Base-by-base conservation (phyloP, 2,797 vertebrate species). In the Myotis planiceps region DNA sequence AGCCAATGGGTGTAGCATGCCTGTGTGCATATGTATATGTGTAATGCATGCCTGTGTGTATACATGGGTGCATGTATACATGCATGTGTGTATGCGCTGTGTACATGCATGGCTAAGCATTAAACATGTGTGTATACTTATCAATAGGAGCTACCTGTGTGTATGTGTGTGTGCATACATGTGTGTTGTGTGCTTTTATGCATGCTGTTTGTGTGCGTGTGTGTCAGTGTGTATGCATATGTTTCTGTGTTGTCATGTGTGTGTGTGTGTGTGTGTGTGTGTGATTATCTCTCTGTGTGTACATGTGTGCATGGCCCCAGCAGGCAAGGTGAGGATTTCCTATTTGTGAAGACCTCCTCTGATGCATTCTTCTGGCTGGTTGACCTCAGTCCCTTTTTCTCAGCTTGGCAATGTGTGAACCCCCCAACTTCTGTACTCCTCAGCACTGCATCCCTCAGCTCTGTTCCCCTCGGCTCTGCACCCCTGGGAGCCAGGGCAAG, bases 401-500 rank as follows among this genome's bases (percentile, higher is more conserved):
- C n/a, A 18, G 37, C 63, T 27, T n/a, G n/a, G 75, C 1, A 19
- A 55, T 3, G 6, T 3, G 10, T 19, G 85, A 12, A 6, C 25
- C 7, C 72, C 72, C 12, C 18, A 32, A n/a, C 5, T 19, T 60
- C 58, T 60, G 10, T 29, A 13, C 58, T 60, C 27, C 13, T 65
- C 60, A 63, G 60, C 60, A n/a, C 60, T 14, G 49, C 27, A 3
- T 25, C 4, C 12, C 10, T 2, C 63, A 66, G 16, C n/a, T 19
- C 15, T 27, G 55, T 12, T 3, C 47, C 7, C 45, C 47, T 1
- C n/a, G 23, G 72, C 10, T 19, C 13, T 21, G 83, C 19, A 3
- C 25, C 4, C 18, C 10, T 4, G 27, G 9, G 29, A 3, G 10
- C 16, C 45, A 10, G 2, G 32, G 2, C 0, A 16, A 47, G 6